Base-by-base conservation (phyloP, 2,797 vertebrate species). In the Macropus fuliginosus region DNA sequence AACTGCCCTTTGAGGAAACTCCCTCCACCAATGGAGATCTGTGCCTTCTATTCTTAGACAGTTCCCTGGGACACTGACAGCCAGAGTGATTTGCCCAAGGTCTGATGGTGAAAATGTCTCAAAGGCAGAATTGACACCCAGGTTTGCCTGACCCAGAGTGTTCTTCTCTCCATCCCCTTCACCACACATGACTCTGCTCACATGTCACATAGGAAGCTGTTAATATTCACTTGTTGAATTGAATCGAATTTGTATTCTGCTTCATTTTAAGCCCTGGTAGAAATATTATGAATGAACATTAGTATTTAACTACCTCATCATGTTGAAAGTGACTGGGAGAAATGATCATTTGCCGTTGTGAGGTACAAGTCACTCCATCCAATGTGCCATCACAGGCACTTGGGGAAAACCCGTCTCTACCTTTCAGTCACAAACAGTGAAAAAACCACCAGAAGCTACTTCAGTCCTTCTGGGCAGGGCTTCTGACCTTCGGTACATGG, bases 371-470 rank as follows among this genome's bases (percentile, higher is more conserved):
- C 40, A 46, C 21, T 24, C n/a, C 28, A 0, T 66, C 50, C 3
- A 95, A 59, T 93, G 40, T 52, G 52, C 31, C 59, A 56, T 95
- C 12, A 91, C 8, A 94, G 91, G 54, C 10, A 10, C 46, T 93
- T 92, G 91, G 16, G 40, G 31, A 96, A 56, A 91, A 4, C 6
- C 5, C 40, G 9, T 40, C 59, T 92, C 74, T 31, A 8, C 91
- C 62, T 91, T 96, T 95, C 74, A 93, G n/a, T 52, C 34, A 28
- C 5, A 50, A 12, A 93, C 5, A 18, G 52, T 89, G 11, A 93
- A n/a, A 28, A 55, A 31, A 59, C 56, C 66, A 50, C 18, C 10
- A 93, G 40, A 92, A 90, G 55, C 40, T 31, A 55, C 5, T 90
- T 56, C 1, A 90, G 13, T 0, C 74, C 2, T 27, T 93, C 54